phyloP scores from a whole-genome alignment of 2,797 vertebrate genomes.

The Enteromius anoplus region DNA sequence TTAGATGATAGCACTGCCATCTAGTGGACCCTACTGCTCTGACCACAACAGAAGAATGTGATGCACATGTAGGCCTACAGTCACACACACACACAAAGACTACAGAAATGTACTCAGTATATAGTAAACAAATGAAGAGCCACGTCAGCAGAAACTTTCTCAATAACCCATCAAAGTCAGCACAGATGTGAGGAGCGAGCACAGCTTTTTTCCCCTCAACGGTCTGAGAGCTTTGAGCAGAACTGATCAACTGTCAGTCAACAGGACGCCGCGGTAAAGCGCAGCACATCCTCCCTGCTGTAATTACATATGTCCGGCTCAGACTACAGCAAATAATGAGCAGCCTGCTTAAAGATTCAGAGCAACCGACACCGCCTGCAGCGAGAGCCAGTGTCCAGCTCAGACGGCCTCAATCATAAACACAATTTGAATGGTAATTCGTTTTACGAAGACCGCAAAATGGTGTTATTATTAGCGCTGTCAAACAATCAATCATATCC shows the following conservation, averaged over 20 bases:
- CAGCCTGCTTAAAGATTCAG: conserved; percentile 43
- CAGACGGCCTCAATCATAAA: conserved; percentile 3
- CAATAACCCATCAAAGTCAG: conserved; percentile 23
- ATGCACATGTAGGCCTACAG: background rate
- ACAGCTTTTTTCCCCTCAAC: background rate
- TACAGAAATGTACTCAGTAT: background rate
- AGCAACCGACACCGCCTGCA: conserved; percentile 25
- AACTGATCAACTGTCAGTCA: conserved; percentile 40
- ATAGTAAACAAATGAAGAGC: background rate
- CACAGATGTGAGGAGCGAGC: conserved; percentile 11
- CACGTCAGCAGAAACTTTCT: conserved; percentile 1
- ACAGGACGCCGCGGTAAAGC: conserved; percentile 12
- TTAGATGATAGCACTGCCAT: conserved; percentile 59
- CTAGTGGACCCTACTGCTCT: conserved; percentile 52
- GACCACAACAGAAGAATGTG: conserved; percentile 10
- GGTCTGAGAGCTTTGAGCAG: background rate
- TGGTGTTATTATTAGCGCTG: background rate
- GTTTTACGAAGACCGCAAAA: background rate
- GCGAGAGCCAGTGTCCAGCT: background rate
- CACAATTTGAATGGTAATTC: background rate
- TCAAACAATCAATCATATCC: background rate
- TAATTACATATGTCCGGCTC: conserved; percentile 65
- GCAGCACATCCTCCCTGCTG: conserved; percentile 54
- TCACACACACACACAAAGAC: background rate
- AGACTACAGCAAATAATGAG: conserved; percentile 56